Conservation (phyloP, 2,888 invertebrate genomes). For the Mechanitis mazaeus region DNA sequence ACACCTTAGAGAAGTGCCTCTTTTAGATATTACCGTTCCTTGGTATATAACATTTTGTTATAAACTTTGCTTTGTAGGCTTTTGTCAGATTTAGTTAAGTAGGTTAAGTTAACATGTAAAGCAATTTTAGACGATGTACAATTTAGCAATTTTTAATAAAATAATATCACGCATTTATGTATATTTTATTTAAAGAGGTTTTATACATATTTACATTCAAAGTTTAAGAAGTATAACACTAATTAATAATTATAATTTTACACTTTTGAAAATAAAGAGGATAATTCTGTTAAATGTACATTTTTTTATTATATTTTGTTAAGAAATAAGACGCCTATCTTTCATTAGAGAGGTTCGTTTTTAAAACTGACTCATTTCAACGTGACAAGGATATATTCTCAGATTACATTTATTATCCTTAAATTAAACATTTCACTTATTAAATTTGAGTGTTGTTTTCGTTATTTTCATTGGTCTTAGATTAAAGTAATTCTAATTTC, state of each 20-base stretch:
- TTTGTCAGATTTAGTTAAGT: constrained; percentile 2
- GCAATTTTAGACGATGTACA: neutral
- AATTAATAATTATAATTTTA: too few relatives aligned
- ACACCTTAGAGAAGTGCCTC: constrained; percentile 13
- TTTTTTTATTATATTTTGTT: constrained; percentile 3
- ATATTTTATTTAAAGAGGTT: too few relatives aligned
- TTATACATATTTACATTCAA: too few relatives aligned
- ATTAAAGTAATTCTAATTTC: neutral
- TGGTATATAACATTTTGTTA: constrained; percentile 10
- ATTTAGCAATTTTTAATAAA: neutral
- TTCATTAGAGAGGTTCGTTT: constrained; percentile 12
- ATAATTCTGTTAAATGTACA: neutral
- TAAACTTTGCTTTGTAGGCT: constrained; percentile 7
- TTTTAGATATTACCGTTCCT: constrained; percentile 8
- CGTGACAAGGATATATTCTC: too few relatives aligned
- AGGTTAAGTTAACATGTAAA: neutral
- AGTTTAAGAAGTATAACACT: too few relatives aligned
- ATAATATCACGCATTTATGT: too few relatives aligned
- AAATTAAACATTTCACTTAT: neutral
- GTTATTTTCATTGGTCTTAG: neutral
- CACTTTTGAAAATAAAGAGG: too few relatives aligned
- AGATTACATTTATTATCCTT: neutral
- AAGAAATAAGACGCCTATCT: constrained; percentile 15
- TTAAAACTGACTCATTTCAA: constrained; percentile 1
- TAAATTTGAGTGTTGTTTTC: neutral